These are phyloP conservation scores for Cartodere bifasciata DNA, from an alignment of 2,888 invertebrate species.

Conservation along the genomic window DNA sequence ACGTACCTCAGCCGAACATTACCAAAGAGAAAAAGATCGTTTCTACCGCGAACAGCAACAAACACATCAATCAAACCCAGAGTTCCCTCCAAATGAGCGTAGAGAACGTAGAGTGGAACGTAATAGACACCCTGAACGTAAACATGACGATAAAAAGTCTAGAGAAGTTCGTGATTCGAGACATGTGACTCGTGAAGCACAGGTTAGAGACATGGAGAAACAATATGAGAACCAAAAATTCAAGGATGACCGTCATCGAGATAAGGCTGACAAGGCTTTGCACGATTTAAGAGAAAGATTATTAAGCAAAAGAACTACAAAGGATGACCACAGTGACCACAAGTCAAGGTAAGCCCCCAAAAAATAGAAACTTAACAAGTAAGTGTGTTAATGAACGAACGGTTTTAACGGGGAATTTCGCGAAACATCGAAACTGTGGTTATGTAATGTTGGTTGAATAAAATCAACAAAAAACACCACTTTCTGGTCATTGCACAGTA, in stretches of 20 bases:
- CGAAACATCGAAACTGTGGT: no score
- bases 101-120: slow-evolving; percentile 26
- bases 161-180: slow-evolving; percentile 20
- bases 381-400: no score
- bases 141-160: slow-evolving; percentile 27
- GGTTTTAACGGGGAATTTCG: slow-evolving; percentile 9
- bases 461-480: no score
- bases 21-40: slow-evolving; percentile 34
- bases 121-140: slow-evolving; percentile 26
- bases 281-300: slow-evolving; percentile 66
- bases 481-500: no score
- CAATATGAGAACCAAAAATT: no score
- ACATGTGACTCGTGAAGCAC: slow-evolving; percentile 14
- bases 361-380: no score
- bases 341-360: no score
- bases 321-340: slow-evolving; percentile 37
- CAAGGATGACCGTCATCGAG: slow-evolving; percentile 28
- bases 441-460: no score
- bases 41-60: slow-evolving; percentile 31
- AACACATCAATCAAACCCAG: slow-evolving; percentile 26
- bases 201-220: slow-evolving; percentile 18
- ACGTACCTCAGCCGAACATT: not conserved
- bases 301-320: slow-evolving; percentile 55
- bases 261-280: slow-evolving; percentile 49
- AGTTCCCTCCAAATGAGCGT: slow-evolving; percentile 24